Evolutionary conservation across 2,113 vertebrate species (phyloP), one percentile per base, ranked within the genome.

Genomic region (Siphamia tubifer): DNA sequence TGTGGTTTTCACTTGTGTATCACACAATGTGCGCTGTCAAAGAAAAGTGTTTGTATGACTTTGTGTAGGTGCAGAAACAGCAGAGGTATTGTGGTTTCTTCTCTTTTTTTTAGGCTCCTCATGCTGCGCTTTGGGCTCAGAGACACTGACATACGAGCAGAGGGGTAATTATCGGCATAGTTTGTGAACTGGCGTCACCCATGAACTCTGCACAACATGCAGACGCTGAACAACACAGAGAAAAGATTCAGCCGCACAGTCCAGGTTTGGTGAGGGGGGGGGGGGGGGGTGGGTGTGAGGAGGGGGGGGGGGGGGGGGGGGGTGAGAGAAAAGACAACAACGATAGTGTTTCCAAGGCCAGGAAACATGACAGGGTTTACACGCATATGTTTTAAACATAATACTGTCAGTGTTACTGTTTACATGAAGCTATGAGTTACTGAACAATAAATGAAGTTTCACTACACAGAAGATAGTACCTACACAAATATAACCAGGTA

Each of bases 1-100:
- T 90, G 76, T 70, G 86, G 80, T 68, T 86, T 82, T 81, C 40
- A 38, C 80, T 79, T 60, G 62, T 73, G 55, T 74, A 58, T 77
- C 69, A 64, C 40, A 42, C 42, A 66, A 62, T 73, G 60, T 73
- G 64, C 62, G 68, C 70, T 77, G 62, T 78, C 80, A 86, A 42
- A 56, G 45, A 68, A n/a, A 63, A 72, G 60, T 82, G 57, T 69
- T 57, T 60, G 43, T 17, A 53, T 36, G 64, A 56, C 49, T 60
- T 76, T 56, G 76, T 58, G 74, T 62, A 72, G 69, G 72, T 77
- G 70, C 45, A 71, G 57, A 74, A 80, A 82, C 74, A 86, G 80
- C 81, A 60, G 56, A 69, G 38, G 31, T 51, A 53, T 74, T 85
- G 81, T 81, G 81, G 77, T 87, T 79, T 64, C 21, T 56, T 25